Base-by-base conservation (phyloP, 2,113 vertebrate genomes). In the Mesocricetus auratus region DNA sequence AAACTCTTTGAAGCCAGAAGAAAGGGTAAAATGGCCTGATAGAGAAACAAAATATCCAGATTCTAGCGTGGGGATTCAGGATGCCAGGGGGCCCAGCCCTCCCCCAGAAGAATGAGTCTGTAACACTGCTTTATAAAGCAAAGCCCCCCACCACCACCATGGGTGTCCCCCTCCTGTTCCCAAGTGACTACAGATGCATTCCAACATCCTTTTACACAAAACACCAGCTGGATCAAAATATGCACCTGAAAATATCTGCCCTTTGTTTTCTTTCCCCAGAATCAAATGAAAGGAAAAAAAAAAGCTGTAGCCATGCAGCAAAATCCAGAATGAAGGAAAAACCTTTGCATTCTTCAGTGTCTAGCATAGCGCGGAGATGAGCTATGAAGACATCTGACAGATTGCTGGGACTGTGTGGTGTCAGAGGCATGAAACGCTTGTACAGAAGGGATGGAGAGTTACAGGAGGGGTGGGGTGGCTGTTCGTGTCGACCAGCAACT, bases 1-100 rank as follows among this genome's bases (percentile, higher is more conserved):
- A 97, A 94, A 96, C 33, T 68, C 88, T 96, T 95, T 90, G 88
- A 97, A 97, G 89, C 89, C 86, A 47, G 71, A 94, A 92, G 60
- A 56, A 96, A 66, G 42, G 26, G 53, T 50, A 68, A 97, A 97
- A 97, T 62, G 31, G 31, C 33, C 9, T 56, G 31, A 88, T 60
- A 96, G 90, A 75, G 93, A 96, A 86, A 7, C 13, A 68, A 68
- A 33, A 68, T 13, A 22, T 56, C 79, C 89, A 85, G 86, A 12
- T 87, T 66, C 78, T 21, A 42, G 22, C 31, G 13, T 42, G 74
- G 68, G 26, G 36, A 79, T 50, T 82, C 42, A 42, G 60, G 74
- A 71, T 1, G 0, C 1, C 2, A 62, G 50, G 47, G 36, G 3
- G 9, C 8, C 21, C 56, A 60, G 39, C 5, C 53, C 68, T 22